phyloP scores from a whole-genome alignment of 2,888 invertebrate species.

The Tenthredo notha region DNA sequence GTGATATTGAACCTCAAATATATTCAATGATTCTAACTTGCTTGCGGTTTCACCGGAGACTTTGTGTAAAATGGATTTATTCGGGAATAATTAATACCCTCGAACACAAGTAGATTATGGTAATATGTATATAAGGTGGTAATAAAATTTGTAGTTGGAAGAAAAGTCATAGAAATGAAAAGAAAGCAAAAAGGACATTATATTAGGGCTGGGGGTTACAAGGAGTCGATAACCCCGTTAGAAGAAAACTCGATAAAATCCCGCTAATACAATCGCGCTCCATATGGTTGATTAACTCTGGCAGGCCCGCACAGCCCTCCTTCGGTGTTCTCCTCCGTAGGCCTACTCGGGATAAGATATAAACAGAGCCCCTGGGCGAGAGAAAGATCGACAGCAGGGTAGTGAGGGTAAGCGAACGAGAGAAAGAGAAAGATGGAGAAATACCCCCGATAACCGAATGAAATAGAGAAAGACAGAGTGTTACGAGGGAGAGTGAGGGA shows the following conservation, averaged over 20 bases:
- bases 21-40: not conserved
- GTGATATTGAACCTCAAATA: not conserved
- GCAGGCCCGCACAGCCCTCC: constrained; percentile 66
- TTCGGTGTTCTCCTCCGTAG: constrained; percentile 58
- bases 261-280: constrained; percentile 73
- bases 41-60: not conserved
- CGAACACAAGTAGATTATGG: not conserved
- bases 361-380: constrained; percentile 47
- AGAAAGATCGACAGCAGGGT: constrained; percentile 58
- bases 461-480: constrained; percentile 58
- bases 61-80: not conserved
- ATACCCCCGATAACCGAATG: constrained; percentile 55
- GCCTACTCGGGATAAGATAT: constrained; percentile 49
- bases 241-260: constrained; percentile 72
- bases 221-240: constrained; percentile 68
- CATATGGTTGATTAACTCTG: constrained; percentile 74
- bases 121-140: not conserved
- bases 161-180: not conserved
- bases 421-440: constrained; percentile 59
- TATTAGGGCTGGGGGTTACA: constrained; percentile 47
- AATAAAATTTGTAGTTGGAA: not conserved
- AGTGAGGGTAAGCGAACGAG: constrained; percentile 54
- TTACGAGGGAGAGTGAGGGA: constrained; percentile 58
- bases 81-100: not conserved
- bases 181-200: not conserved